Percentiles rank a stretch among this genome's conserved stretches.
These are phyloP conservation scores for Tadarida brasiliensis DNA, from an alignment of 2,797 vertebrate species.

Conservation along the genomic window DNA sequence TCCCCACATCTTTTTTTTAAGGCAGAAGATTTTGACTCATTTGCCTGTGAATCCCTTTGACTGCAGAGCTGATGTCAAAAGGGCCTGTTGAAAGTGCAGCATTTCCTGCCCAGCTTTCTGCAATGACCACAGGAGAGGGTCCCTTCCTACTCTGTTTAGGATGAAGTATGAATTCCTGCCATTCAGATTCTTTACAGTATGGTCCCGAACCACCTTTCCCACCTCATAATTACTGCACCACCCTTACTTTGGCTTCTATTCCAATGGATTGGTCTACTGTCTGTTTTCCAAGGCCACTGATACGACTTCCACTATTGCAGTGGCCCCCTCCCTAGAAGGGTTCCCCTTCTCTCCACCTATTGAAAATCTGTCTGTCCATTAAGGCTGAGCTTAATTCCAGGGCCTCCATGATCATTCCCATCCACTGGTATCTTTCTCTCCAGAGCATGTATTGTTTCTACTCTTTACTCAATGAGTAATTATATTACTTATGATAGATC, in stretches of 20 bases:
- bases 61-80: background rate
- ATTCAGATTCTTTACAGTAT: background rate
- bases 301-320: background rate
- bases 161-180: background rate
- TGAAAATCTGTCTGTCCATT: background rate
- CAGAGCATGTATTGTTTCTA: background rate
- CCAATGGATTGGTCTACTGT: background rate
- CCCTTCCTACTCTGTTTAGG: background rate
- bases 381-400: background rate
- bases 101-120: background rate
- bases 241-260: background rate
- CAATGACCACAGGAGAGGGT: rapidly evolving
- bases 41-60: background rate
- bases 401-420: background rate
- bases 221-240: background rate
- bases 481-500: background rate
- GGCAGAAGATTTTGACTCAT: background rate
- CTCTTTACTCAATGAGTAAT: background rate
- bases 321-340: background rate
- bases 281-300: background rate
- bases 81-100: background rate
- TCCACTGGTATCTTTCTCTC: background rate
- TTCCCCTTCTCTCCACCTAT: background rate
- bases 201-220: background rate
- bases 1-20: background rate